A percentile compares a stretch with the other conserved stretches of the same genome.
These are phyloP conservation scores for Chrysocyon brachyurus DNA, from an alignment of 2,797 vertebrate species.

Conservation along the genomic window DNA sequence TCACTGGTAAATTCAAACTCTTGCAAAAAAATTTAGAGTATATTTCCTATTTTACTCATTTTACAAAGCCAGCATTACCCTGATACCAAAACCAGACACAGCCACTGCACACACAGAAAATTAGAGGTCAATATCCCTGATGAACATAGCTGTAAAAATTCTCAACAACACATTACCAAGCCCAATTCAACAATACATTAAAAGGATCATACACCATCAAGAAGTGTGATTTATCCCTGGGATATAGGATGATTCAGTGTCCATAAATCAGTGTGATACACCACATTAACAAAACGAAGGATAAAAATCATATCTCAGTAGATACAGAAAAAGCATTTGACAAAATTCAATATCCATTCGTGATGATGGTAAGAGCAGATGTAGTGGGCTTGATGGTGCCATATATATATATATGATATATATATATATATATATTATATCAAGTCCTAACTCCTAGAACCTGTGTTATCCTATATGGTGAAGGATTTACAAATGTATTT, in stretches of 20 bases:
- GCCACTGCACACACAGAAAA: background rate
- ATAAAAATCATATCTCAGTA: background rate
- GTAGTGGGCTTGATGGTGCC: background rate
- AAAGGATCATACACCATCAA: background rate
- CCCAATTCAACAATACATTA: background rate
- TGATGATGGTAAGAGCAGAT: background rate
- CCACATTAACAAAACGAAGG: background rate
- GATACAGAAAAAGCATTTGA: background rate
- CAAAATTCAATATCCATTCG: background rate
- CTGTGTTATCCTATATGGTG: background rate
- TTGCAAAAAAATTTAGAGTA: background rate
- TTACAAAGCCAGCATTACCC: background rate
- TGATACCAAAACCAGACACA: background rate
- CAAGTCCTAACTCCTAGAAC: background rate
- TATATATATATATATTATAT: background rate
- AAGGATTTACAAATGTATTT: background rate
- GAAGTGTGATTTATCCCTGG: background rate
- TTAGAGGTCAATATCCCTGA: background rate
- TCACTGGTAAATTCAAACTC: background rate
- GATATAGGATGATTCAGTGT: background rate
- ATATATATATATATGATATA: too few species aligned
- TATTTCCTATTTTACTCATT: background rate
- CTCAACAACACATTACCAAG: background rate
- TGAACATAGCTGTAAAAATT: background rate
- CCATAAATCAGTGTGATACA: background rate